Percentiles rank a stretch among this genome's conserved stretches.
Conservation (phyloP, 2,797 vertebrate species). For the Oreortyx pictus region DNA sequence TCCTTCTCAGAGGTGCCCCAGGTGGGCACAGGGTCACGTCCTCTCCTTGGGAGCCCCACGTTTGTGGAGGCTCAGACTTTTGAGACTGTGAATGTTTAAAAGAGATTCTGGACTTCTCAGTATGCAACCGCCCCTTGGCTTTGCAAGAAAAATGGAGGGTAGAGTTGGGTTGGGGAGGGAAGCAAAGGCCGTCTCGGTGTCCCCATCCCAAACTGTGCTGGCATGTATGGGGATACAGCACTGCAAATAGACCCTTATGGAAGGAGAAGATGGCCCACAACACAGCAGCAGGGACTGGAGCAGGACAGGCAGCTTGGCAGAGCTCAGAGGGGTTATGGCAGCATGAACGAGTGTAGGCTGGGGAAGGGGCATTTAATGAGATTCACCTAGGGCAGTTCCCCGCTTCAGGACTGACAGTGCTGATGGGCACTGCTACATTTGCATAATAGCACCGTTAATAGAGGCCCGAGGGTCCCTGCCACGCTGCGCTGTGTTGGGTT, state of each 20-base stretch:
- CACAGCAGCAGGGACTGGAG: rapidly evolving
- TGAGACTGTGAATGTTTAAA: not conserved
- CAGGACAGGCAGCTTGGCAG: not conserved
- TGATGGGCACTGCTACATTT: slow-evolving; percentile 51
- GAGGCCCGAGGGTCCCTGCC: not conserved
- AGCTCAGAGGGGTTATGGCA: rapidly evolving
- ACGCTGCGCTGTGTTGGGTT: rapidly evolving
- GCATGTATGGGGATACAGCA: not conserved
- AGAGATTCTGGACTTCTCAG: not conserved
- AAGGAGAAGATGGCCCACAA: rapidly evolving
- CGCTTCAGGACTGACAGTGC: not conserved
- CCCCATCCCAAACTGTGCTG: not conserved
- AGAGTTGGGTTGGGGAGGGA: rapidly evolving
- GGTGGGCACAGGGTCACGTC: not conserved
- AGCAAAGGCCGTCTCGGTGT: not conserved
- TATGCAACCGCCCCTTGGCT: rapidly evolving
- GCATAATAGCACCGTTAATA: slow-evolving; percentile 19
- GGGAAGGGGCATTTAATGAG: not conserved
- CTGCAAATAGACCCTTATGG: not conserved
- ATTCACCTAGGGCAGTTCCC: not conserved
- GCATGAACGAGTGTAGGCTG: not conserved
- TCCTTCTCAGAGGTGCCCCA: not conserved
- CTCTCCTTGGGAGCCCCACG: not conserved
- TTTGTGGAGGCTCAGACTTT: not conserved
- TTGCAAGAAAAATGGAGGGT: not conserved